phyloP scores from a whole-genome alignment of 2,113 vertebrate genomes.

The Scomber japonicus region DNA sequence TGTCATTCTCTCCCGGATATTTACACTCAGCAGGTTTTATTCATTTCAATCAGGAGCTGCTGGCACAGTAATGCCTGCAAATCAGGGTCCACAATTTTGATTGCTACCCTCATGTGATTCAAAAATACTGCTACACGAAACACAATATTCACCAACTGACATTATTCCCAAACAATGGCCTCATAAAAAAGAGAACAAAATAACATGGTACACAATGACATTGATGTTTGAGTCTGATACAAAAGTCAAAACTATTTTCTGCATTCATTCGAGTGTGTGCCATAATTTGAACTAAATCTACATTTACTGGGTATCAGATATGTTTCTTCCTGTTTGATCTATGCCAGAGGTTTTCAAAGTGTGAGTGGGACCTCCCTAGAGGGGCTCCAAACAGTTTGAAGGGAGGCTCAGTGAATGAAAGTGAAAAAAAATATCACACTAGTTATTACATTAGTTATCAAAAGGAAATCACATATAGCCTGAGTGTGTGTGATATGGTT shows the following conservation, averaged over 20 bases:
- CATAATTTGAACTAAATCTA: no score
- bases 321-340: no score
- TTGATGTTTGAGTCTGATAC: not conserved
- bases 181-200: not conserved
- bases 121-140: conserved; percentile 6
- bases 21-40: conserved; percentile 55
- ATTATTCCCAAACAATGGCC: not conserved
- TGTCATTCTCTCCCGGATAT: conserved; percentile 53
- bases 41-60: conserved; percentile 59
- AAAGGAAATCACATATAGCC: no score
- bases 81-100: conserved; percentile 41
- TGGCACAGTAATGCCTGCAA: conserved; percentile 12
- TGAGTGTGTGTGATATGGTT: no score
- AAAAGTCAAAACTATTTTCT: not conserved
- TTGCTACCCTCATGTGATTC: not conserved
- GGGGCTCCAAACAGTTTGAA: no score
- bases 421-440: no score
- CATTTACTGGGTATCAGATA: no score
- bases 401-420: no score
- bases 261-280: no score
- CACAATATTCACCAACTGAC: not conserved
- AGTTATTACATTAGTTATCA: no score
- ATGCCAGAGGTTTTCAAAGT: no score
- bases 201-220: not conserved
- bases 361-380: no score